phyloP scores from a whole-genome alignment of 2,888 invertebrate species.

The Ennomos quercinarius region DNA sequence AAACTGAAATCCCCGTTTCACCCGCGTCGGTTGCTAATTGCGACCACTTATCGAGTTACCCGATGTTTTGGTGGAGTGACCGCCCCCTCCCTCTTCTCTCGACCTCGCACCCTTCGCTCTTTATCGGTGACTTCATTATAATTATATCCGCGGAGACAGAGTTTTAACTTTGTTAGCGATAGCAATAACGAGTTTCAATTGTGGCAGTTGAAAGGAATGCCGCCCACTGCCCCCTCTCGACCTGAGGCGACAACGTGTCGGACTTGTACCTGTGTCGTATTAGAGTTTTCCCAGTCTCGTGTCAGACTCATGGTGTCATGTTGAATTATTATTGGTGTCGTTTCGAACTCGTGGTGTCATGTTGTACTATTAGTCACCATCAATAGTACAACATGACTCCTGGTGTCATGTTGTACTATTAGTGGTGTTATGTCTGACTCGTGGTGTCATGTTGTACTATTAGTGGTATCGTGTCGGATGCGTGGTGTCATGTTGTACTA shows the following conservation, averaged over 20 bases:
- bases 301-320: not conserved
- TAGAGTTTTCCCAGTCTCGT: no score
- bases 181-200: conserved; percentile 21
- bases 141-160: conserved; percentile 21
- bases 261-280: not conserved
- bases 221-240: not conserved
- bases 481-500: no score
- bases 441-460: no score
- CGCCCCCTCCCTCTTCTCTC: conserved; percentile 14
- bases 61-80: conserved; percentile 37
- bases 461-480: no score
- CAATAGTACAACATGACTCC: no score
- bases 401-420: no score
- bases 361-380: no score
- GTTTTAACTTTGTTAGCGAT: conserved; percentile 24
- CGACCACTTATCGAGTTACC: conserved; percentile 47
- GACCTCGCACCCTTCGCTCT: conserved; percentile 17
- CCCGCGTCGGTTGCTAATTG: conserved; percentile 47
- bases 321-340: not conserved
- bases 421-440: no score
- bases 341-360: no score
- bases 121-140: conserved; percentile 36
- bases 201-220: conserved; percentile 1
- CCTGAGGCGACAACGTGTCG: not conserved
- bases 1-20: conserved; percentile 44